Conservation (phyloP, 2,113 vertebrate genomes). For the Oenanthe oenanthe region DNA sequence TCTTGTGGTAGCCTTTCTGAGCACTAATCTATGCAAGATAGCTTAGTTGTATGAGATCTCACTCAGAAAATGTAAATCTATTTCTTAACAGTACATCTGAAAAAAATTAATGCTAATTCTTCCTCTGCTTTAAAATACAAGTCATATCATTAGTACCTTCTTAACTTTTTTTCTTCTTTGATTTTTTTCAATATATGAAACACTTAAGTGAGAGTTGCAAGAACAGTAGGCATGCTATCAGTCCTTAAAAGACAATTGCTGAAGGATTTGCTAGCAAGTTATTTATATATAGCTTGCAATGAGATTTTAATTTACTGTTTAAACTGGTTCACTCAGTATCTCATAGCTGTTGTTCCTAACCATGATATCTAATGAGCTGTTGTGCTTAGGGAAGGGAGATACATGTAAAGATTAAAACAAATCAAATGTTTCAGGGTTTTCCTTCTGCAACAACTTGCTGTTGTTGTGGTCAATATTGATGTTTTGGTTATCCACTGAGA, state of each 20-base stretch:
- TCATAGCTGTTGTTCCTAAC: background rate
- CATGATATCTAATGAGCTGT: background rate
- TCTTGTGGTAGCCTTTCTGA: background rate
- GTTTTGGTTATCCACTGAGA: background rate
- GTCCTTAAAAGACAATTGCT: background rate
- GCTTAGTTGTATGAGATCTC: background rate
- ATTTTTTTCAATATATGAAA: background rate
- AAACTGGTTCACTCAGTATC: background rate
- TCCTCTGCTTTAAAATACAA: background rate
- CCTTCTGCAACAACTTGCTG: background rate
- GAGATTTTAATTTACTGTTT: background rate
- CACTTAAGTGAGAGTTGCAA: background rate
- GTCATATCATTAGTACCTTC: background rate
- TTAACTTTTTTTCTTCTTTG: background rate
- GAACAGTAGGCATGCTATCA: background rate
- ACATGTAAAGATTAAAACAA: background rate
- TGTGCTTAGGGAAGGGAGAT: background rate
- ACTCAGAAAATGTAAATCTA: background rate
- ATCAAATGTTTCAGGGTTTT: background rate
- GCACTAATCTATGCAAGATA: background rate
- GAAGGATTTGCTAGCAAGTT: background rate
- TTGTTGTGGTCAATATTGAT: background rate
- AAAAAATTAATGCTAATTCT: background rate
- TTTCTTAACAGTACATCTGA: background rate
- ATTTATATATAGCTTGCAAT: background rate